Base-by-base conservation (phyloP, 2,888 invertebrate species). In the Tetrapedia diversipes region DNA sequence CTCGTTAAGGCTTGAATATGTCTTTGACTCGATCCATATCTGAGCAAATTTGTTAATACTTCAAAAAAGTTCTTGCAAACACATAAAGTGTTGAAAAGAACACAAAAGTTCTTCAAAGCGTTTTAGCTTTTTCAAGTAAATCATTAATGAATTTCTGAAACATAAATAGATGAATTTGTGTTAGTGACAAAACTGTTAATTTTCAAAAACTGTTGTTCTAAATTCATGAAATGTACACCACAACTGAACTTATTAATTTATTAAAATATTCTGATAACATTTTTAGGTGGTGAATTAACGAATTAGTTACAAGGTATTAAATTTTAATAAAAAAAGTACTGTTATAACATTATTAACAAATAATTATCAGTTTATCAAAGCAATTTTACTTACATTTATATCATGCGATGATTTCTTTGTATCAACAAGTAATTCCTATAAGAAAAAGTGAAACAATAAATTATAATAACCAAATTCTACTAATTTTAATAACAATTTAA, bases 141-240 rank as follows among this genome's bases (percentile, higher is more conserved):
- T 97, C 97, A 91, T 96, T 96, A 92, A 97, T 96, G 93, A 97
- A 97, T 95, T 96, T 97, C 97, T 97, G 94, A 75, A 94, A 86
- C 88, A 90, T 65, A 86, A 54, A 57, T n/a, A 54, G 41, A 54
- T 65, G 6, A 65, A 43, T 19, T 22, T 22, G 22, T 11, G 74
- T 54, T 73, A 75, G 59, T 73, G 27, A 73, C 72, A 51, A 39
- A 47, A 2, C n/a, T 54, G n/a, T 32, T n/a, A 1, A 8, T 29
- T n/a, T 34, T 32, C 3, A 14, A 16, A 43, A 43, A 19, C 34
- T 51, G 49, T n/a, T 37, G 8, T 3, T 8, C 3, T 19, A 51
- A 6, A 22, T 22, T 19, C 19, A 39, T 24, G 4, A 19, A 56
- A 11, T 8, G 1, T 32, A 16, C n/a, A 32, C 6, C n/a, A 32